phyloP scores from a whole-genome alignment of 2,888 invertebrate genomes.

The Stenodera caucasica region DNA sequence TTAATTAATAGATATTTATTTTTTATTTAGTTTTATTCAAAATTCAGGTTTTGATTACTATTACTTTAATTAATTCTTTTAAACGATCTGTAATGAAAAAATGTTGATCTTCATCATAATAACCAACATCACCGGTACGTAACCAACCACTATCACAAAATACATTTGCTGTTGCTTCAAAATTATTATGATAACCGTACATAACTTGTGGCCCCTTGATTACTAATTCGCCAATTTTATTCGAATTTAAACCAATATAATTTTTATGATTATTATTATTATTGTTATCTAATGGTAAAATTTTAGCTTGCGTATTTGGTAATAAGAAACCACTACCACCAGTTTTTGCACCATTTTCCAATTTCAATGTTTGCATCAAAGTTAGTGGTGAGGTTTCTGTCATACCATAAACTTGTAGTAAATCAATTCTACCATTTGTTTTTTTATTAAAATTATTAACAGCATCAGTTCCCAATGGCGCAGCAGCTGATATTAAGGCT shows the following conservation, averaged over 20 bases:
- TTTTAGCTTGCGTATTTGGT: slow-evolving; percentile 63
- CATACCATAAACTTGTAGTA: slow-evolving; percentile 19
- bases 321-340: slow-evolving; percentile 66
- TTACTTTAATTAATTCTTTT: slow-evolving; percentile 88
- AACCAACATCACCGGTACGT: slow-evolving; percentile 64
- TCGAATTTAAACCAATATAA: too few relatives aligned
- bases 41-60: too few relatives aligned
- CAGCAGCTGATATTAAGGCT: neutral
- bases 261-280: too few relatives aligned
- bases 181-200: slow-evolving; percentile 75
- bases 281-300: too few relatives aligned
- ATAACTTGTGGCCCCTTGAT: slow-evolving; percentile 70
- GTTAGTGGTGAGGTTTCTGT: slow-evolving; percentile 65
- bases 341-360: slow-evolving; percentile 50
- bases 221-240: slow-evolving; percentile 76
- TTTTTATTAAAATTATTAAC: neutral
- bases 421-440: neutral
- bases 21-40: too few relatives aligned
- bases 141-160: slow-evolving; percentile 72
- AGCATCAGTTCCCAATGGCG: neutral
- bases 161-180: slow-evolving; percentile 62
- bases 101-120: slow-evolving; percentile 69
- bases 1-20: too few relatives aligned
- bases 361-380: slow-evolving; percentile 51
- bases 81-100: slow-evolving; percentile 80